phyloP scores from a whole-genome alignment of 2,797 vertebrate species.

The Macrochelys suwanniensis region DNA sequence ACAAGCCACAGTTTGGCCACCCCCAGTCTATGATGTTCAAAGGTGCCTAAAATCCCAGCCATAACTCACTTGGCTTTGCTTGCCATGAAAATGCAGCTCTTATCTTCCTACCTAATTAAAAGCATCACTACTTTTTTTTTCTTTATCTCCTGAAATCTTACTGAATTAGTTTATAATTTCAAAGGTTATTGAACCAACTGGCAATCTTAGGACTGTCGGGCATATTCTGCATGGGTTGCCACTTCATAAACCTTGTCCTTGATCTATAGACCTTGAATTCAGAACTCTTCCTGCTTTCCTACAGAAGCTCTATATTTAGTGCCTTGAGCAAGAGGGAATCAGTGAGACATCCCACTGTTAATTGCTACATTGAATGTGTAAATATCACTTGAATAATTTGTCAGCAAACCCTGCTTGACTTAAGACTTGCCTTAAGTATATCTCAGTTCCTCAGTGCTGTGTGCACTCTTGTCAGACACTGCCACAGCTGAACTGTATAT shows the following conservation, averaged over 20 bases:
- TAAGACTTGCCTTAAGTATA: accelerated
- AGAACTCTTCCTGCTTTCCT: not conserved
- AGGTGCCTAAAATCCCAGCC: not conserved
- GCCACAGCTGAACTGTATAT: not conserved
- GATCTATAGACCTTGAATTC: not conserved
- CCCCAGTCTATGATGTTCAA: accelerated
- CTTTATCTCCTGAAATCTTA: not conserved
- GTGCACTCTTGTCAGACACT: not conserved
- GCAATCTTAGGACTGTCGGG: not conserved
- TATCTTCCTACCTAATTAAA: not conserved
- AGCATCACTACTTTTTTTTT: not conserved
- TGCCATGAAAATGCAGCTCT: accelerated
- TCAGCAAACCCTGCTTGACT: not conserved
- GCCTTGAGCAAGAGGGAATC: not conserved
- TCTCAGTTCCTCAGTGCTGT: not conserved
- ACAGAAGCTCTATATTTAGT: not conserved
- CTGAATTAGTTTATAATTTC: slow-evolving; percentile 9
- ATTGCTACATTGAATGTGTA: not conserved
- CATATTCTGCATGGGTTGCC: accelerated
- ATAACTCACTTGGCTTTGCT: not conserved
- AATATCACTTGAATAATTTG: not conserved
- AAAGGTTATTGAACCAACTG: not conserved
- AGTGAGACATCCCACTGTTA: not conserved
- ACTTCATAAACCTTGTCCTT: not conserved
- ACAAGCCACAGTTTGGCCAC: too few relatives aligned